Conservation (phyloP, 1,140 invertebrate genomes). For the Maniola jurtina region DNA sequence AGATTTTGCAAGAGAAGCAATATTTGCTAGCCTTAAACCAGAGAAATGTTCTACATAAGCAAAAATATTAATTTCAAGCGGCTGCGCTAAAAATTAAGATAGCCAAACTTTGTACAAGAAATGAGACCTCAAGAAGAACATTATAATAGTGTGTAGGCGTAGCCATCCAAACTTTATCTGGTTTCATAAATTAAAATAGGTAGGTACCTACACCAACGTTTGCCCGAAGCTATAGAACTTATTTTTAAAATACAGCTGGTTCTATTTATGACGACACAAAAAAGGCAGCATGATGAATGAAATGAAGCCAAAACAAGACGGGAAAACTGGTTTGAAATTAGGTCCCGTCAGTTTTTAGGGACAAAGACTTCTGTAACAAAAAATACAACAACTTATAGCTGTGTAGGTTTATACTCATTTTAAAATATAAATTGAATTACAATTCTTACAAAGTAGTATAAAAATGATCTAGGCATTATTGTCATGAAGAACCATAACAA, state of each 20-base stretch:
- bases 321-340: conserved; percentile 1
- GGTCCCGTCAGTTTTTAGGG: background rate
- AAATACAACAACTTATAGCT: too few relatives aligned
- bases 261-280: background rate
- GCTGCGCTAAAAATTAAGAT: too few relatives aligned
- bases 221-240: background rate
- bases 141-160: too few relatives aligned
- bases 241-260: conserved; percentile 2
- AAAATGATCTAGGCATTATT: background rate
- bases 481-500: too few relatives aligned
- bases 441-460: background rate
- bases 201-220: background rate
- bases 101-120: too few relatives aligned
- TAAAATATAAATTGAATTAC: background rate
- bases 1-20: too few relatives aligned
- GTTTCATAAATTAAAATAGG: background rate
- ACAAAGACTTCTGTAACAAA: background rate
- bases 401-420: background rate
- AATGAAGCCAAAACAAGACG: background rate
- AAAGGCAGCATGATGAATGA: background rate
- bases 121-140: too few relatives aligned
- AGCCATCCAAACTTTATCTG: background rate
- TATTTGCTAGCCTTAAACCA: too few relatives aligned
- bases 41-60: too few relatives aligned
- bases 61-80: too few relatives aligned